Conservation (phyloP, 1,140 invertebrate genomes). For the Hesperophylax magnus region DNA sequence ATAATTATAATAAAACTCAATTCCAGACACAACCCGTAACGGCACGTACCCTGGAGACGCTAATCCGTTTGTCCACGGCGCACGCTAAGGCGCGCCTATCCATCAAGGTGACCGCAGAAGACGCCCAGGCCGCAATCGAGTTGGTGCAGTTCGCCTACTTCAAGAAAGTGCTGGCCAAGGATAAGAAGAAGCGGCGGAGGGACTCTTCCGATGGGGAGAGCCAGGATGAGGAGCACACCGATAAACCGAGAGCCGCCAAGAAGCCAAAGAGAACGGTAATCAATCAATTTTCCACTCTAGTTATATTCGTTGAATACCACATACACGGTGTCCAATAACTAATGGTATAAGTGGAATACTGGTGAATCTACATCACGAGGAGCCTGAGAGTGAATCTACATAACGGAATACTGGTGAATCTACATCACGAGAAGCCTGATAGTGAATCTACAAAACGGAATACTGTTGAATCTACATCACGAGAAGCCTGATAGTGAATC, state of each 20-base stretch:
- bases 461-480: too few relatives aligned
- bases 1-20: neutral
- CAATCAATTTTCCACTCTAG: neutral
- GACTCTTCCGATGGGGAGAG: slow-evolving; percentile 67
- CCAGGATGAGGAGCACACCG: slow-evolving; percentile 62
- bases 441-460: too few relatives aligned
- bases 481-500: too few relatives aligned
- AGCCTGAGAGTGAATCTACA: too few relatives aligned
- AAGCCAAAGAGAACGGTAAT: slow-evolving; percentile 60
- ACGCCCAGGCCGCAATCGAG: slow-evolving; percentile 94
- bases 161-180: slow-evolving; percentile 90
- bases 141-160: slow-evolving; percentile 98
- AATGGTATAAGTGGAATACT: too few relatives aligned
- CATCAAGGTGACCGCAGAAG: slow-evolving; percentile 83
- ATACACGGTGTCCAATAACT: too few relatives aligned
- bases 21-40: slow-evolving; percentile 96
- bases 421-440: too few relatives aligned
- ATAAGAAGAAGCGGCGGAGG: slow-evolving; percentile 79
- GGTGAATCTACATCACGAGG: too few relatives aligned
- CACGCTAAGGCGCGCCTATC: slow-evolving; percentile 96
- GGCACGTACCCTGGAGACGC: slow-evolving; percentile 95
- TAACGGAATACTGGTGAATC: too few relatives aligned
- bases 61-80: slow-evolving; percentile 98
- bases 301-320: too few relatives aligned
- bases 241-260: slow-evolving; percentile 63